phyloP scores from a whole-genome alignment of 2,797 vertebrate species.

The Tangara arthus region DNA sequence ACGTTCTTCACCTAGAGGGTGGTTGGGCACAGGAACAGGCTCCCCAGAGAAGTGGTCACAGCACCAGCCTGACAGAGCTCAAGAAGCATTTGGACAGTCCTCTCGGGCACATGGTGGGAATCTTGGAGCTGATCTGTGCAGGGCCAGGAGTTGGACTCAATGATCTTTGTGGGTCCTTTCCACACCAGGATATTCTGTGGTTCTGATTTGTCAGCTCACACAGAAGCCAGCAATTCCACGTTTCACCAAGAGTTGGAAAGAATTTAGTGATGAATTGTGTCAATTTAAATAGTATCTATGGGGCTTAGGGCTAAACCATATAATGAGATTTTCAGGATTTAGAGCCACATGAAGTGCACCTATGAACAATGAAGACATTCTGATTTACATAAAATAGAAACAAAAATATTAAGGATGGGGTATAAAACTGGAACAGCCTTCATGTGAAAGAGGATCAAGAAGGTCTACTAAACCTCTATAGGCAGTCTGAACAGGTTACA shows the following conservation, averaged over 20 bases:
- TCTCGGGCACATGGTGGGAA: neutral
- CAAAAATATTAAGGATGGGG: neutral
- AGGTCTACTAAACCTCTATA: neutral
- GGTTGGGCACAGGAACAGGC: too few species aligned
- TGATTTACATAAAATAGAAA: neutral
- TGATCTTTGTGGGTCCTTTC: neutral
- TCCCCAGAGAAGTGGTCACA: neutral
- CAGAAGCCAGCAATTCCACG: neutral
- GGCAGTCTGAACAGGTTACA: neutral
- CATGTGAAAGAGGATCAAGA: neutral
- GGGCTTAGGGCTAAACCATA: neutral
- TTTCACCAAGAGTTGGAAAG: neutral
- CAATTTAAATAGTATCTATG: neutral
- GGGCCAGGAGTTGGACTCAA: accelerated
- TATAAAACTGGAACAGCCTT: neutral
- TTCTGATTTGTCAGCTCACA: neutral
- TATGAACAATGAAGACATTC: neutral
- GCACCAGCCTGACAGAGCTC: neutral
- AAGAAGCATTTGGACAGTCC: neutral
- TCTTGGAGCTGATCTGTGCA: neutral
- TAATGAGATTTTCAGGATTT: neutral
- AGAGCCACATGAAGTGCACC: neutral
- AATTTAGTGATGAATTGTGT: neutral
- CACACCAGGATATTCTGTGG: neutral
- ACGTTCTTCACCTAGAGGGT: neutral